Evolutionary conservation across 2,113 vertebrate species (phyloP).

Genomic region (Zeus faber): DNA sequence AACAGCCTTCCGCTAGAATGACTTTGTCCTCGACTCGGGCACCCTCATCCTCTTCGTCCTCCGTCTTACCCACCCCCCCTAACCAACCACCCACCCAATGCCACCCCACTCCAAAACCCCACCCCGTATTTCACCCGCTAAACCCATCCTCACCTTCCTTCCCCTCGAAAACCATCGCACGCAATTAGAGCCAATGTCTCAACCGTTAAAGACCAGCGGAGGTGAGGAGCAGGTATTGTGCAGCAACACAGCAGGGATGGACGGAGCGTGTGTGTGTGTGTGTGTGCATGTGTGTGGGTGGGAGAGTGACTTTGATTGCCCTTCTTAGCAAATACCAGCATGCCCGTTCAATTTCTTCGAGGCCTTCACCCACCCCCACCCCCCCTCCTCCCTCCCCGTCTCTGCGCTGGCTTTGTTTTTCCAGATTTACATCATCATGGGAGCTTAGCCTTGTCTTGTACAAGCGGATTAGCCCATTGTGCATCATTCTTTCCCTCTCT

Average conservation of each 20-base stretch:
- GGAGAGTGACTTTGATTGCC: conserved; percentile 26
- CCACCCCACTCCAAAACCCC: no score
- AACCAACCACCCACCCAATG: no score
- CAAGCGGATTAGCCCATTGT: conserved; percentile 26
- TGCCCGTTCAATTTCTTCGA: conserved; percentile 40
- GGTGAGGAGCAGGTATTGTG: conserved; percentile 3
- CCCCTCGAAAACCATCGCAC: conserved; percentile 36
- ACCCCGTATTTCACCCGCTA: no score
- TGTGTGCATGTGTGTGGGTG: background rate
- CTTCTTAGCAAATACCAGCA: conserved; percentile 57
- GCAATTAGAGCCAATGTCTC: conserved; percentile 41
- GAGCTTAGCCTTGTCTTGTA: conserved; percentile 31
- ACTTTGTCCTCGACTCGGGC: no score
- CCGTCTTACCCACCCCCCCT: no score
- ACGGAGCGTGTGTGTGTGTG: background rate
- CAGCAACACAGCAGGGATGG: conserved; percentile 32
- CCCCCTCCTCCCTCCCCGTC: background rate
- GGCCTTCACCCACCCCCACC: background rate
- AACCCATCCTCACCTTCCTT: background rate
- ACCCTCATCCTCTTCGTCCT: no score
- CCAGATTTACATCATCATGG: conserved; percentile 45
- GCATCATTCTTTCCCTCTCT: background rate
- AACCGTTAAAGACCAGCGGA: conserved; percentile 39
- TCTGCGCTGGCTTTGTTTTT: conserved; percentile 40
- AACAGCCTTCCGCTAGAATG: no score